A percentile compares a stretch with the other conserved stretches of the same genome.
Conservation (phyloP, 1,140 invertebrate species). For the Drosophila kurseongensis region DNA sequence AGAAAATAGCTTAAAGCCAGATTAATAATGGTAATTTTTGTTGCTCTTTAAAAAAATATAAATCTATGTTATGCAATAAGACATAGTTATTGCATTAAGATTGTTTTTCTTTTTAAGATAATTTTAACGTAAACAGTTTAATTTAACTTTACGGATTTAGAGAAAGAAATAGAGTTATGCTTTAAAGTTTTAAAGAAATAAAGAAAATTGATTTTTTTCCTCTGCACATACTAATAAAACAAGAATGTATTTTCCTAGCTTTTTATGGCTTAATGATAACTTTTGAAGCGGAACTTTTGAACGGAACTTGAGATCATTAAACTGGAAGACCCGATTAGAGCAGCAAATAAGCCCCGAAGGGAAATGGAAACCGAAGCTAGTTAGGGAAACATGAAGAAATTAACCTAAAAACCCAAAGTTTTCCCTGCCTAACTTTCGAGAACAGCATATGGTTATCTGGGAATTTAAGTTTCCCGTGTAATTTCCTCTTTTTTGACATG, state of each 20-base stretch:
- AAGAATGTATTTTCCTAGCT: conserved; percentile 18
- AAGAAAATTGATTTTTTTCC: neutral
- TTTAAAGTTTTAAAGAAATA: too few relatives aligned
- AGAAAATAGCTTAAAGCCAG: neutral
- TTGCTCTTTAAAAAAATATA: neutral
- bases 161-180: too few relatives aligned
- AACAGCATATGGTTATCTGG: conserved; percentile 37
- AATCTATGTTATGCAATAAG: too few relatives aligned
- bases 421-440: conserved; percentile 7
- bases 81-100: too few relatives aligned
- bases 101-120: too few relatives aligned
- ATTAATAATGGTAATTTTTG: neutral
- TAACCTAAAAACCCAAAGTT: conserved; percentile 25
- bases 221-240: neutral
- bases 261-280: conserved; percentile 26
- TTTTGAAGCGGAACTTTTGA: conserved; percentile 46
- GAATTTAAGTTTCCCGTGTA: conserved; percentile 14
- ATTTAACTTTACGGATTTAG: too few relatives aligned
- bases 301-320: conserved; percentile 52
- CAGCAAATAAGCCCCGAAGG: conserved; percentile 13
- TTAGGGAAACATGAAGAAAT: conserved; percentile 36
- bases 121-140: too few relatives aligned
- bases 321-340: conserved; percentile 38
- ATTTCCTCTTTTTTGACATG: conserved; percentile 7
- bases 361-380: conserved; percentile 15